Percentiles rank a stretch among this genome's conserved stretches.
These are phyloP conservation scores for Drosophila mayaguana DNA, from an alignment of 2,888 invertebrate species.

Conservation along the genomic window DNA sequence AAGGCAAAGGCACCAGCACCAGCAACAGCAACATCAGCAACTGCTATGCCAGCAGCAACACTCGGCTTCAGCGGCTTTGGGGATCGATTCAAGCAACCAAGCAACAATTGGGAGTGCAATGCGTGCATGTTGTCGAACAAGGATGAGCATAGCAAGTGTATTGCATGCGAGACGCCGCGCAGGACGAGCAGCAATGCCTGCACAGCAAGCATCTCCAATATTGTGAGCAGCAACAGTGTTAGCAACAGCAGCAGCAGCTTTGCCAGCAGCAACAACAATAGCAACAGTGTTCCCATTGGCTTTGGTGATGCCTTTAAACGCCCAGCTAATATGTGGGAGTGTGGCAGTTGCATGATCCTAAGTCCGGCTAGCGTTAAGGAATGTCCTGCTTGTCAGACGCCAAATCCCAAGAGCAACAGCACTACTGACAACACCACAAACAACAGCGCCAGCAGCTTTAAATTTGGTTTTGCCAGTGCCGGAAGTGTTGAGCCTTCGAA, in stretches of 20 bases:
- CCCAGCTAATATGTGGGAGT: slow-evolving; percentile 87
- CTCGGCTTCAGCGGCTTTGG: slow-evolving; percentile 52
- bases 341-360: slow-evolving; percentile 87
- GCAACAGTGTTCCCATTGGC: slow-evolving; percentile 15
- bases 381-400: slow-evolving; percentile 87
- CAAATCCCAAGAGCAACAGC: slow-evolving; percentile 80
- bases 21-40: slow-evolving; percentile 53
- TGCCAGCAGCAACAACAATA: slow-evolving; percentile 8
- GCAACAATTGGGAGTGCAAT: slow-evolving; percentile 89
- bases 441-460: slow-evolving; percentile 38
- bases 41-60: slow-evolving; percentile 42
- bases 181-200: slow-evolving; percentile 25
- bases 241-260: slow-evolving; percentile 14
- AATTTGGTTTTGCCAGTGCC: slow-evolving; percentile 54
- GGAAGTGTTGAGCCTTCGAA: slow-evolving; percentile 17
- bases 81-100: slow-evolving; percentile 86
- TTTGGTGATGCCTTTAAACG: slow-evolving; percentile 86
- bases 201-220: background rate
- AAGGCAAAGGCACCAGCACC: slow-evolving; percentile 42
- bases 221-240: slow-evolving; percentile 6
- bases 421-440: slow-evolving; percentile 14
- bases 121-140: slow-evolving; percentile 88
- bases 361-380: slow-evolving; percentile 85
- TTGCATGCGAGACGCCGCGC: slow-evolving; percentile 86
- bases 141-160: slow-evolving; percentile 85